Conservation (phyloP, 2,888 invertebrate genomes). For the Epistrophe eligans region DNA sequence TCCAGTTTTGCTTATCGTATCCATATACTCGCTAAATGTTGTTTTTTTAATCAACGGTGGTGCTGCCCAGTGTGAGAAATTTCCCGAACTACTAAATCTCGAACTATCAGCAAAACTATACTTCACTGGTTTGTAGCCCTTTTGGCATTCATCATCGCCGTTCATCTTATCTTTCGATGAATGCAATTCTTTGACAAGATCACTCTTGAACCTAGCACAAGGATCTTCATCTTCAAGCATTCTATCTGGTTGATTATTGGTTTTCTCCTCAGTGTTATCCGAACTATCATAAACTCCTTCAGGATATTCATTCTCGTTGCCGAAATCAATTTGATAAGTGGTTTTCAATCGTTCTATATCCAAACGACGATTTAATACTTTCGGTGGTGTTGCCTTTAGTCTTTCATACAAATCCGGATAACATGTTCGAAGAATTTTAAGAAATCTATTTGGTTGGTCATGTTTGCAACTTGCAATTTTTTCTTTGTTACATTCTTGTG, state of each 20-base stretch:
- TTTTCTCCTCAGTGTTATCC: conserved; percentile 77
- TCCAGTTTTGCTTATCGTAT: conserved; percentile 82
- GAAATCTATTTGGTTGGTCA: conserved; percentile 82
- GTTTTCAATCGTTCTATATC: conserved; percentile 85
- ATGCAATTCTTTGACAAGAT: conserved; percentile 79
- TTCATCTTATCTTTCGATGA: conserved; percentile 73
- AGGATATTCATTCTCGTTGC: conserved; percentile 82
- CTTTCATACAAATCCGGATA: conserved; percentile 86
- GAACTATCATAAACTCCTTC: conserved; percentile 81
- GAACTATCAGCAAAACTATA: conserved; percentile 79
- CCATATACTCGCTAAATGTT: conserved; percentile 82
- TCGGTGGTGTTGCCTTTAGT: conserved; percentile 84
- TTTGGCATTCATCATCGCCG: conserved; percentile 78
- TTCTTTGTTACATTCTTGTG: conserved; percentile 74
- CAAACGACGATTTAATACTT: conserved; percentile 84
- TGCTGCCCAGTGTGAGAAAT: conserved; percentile 81
- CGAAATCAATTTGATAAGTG: conserved; percentile 86
- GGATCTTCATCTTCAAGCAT: conserved; percentile 77
- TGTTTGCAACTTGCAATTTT: conserved; percentile 78
- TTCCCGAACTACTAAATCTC: conserved; percentile 79
- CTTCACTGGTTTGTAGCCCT: conserved; percentile 80
- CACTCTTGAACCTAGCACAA: conserved; percentile 80
- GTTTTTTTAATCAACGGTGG: conserved; percentile 77
- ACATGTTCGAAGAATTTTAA: conserved; percentile 82
- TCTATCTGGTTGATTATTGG: conserved; percentile 77